Evolutionary conservation across 2,888 invertebrate genomes (phyloP).

Genomic region (Pachymerium ferrugineum): DNA sequence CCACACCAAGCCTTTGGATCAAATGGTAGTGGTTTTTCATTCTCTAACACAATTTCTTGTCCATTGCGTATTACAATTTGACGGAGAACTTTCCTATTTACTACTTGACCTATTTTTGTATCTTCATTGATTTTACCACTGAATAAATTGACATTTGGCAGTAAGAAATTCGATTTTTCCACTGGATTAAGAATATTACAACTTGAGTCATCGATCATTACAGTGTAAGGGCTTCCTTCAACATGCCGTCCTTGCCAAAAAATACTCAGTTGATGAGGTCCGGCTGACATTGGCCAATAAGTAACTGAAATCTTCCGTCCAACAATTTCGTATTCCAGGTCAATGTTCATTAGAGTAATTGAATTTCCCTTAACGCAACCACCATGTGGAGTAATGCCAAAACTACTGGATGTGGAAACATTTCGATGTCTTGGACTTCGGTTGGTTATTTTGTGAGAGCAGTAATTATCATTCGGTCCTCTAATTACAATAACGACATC

Average conservation of each 20-base stretch:
- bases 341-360: conserved; percentile 36
- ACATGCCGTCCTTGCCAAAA: conserved; percentile 40
- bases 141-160: no score
- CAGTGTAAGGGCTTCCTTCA: conserved; percentile 39
- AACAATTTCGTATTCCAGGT: conserved; percentile 39
- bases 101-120: not conserved
- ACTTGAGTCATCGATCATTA: conserved; percentile 38
- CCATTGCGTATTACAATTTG: conserved; percentile 29
- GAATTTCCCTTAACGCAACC: not conserved
- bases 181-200: no score
- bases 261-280: conserved; percentile 39
- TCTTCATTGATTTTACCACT: not conserved
- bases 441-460: conserved; percentile 37
- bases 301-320: conserved; percentile 38
- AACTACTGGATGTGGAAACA: not conserved
- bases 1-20: conserved; percentile 34
- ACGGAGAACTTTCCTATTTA: conserved; percentile 20
- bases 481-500: conserved; percentile 38
- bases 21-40: conserved; percentile 32
- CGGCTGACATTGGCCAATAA: conserved; percentile 39
- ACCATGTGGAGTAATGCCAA: not conserved
- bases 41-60: conserved; percentile 22
- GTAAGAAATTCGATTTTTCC: no score
- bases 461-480: conserved; percentile 36
- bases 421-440: conserved; percentile 34